These are phyloP conservation scores for Caerostris extrusa DNA, from an alignment of 1,140 invertebrate genomes.

Conservation along the genomic window DNA sequence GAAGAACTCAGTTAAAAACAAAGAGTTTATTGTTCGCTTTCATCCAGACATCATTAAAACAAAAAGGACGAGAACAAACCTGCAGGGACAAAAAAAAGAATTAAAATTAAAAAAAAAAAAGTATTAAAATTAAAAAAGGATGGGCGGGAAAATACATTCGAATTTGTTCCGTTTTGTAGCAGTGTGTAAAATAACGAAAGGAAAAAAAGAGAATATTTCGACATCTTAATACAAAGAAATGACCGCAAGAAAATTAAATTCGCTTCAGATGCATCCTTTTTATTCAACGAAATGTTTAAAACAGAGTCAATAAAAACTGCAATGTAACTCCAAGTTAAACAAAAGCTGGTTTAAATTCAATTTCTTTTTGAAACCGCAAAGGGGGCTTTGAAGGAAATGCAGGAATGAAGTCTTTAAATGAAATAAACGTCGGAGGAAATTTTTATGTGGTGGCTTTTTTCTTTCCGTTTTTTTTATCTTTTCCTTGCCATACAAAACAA, in stretches of 20 bases:
- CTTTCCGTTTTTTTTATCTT: background rate
- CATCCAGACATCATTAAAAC: background rate
- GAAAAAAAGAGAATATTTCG: slow-evolving; percentile 20
- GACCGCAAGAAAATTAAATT: slow-evolving; percentile 57
- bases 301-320: slow-evolving; percentile 40
- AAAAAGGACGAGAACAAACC: slow-evolving; percentile 14
- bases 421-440: background rate
- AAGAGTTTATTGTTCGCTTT: slow-evolving; percentile 3
- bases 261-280: background rate
- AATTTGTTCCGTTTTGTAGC: background rate
- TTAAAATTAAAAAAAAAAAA: background rate
- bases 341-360: slow-evolving; percentile 52
- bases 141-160: background rate
- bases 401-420: background rate
- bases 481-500: background rate
- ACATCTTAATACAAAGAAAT: slow-evolving; percentile 55
- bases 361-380: slow-evolving; percentile 9
- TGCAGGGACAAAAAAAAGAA: background rate
- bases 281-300: slow-evolving; percentile 31
- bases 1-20: background rate
- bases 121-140: background rate
- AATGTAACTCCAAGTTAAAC: slow-evolving; percentile 46
- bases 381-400: background rate
- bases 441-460: background rate
- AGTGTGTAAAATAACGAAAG: background rate